These are phyloP conservation scores for Aegithalos caudatus DNA, from an alignment of 2,113 vertebrate species.

Conservation along the genomic window DNA sequence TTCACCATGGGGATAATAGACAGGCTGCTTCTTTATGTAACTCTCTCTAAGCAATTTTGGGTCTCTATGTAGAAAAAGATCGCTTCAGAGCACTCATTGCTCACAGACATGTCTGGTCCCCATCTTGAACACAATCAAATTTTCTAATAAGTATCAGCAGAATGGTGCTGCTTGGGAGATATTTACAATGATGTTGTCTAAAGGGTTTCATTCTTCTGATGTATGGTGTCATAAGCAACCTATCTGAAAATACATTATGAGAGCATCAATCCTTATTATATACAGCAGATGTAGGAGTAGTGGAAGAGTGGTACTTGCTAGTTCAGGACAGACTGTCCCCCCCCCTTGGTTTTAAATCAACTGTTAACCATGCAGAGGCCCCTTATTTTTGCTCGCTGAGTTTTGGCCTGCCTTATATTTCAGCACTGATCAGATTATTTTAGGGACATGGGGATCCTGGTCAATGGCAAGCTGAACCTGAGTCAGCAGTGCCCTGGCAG, in stretches of 20 bases:
- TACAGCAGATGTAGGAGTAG: neutral
- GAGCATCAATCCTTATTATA: neutral
- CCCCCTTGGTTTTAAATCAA: neutral
- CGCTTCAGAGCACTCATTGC: neutral
- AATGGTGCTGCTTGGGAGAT: neutral
- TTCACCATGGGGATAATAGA: neutral
- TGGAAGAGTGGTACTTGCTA: neutral
- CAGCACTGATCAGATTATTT: neutral
- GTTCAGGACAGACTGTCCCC: neutral
- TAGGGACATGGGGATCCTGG: neutral
- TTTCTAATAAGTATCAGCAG: neutral
- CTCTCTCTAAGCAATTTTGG: neutral
- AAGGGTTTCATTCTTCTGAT: neutral
- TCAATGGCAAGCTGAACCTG: rapidly evolving
- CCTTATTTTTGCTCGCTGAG: neutral
- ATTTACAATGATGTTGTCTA: neutral
- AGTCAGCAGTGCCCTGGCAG: neutral
- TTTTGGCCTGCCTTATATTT: neutral
- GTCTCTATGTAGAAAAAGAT: neutral
- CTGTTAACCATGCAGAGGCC: neutral
- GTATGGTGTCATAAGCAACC: neutral
- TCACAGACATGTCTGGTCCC: neutral
- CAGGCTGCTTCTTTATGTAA: neutral
- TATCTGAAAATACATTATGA: neutral
- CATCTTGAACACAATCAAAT: neutral